phyloP scores from a whole-genome alignment of 1,140 invertebrate species.

The Drosophila lacertosa region DNA sequence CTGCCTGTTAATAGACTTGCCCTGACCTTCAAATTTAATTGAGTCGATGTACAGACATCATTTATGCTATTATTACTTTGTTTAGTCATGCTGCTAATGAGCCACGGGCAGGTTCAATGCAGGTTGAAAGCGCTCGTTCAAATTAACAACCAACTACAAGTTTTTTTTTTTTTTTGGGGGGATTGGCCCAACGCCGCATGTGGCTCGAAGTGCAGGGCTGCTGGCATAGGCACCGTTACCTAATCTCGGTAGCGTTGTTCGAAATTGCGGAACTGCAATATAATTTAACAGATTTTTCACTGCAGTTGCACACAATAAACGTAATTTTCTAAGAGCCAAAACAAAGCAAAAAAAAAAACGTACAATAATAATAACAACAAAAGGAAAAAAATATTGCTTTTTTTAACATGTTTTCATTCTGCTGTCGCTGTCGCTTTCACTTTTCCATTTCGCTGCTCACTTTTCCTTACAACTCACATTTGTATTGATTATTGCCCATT shows the following conservation, averaged over 20 bases:
- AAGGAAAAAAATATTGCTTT: constrained; percentile 25
- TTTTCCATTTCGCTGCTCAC: constrained; percentile 63
- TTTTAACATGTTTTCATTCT: constrained; percentile 49
- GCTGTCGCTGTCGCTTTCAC: constrained; percentile 60
- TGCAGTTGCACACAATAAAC: constrained; percentile 58
- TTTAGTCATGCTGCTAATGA: constrained; percentile 71
- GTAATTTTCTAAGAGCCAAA: constrained; percentile 58
- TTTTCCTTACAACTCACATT: constrained; percentile 70
- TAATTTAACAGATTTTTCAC: constrained; percentile 61
- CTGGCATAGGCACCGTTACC: constrained; percentile 56
- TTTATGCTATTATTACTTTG: constrained; percentile 60
- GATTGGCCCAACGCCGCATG: constrained; percentile 41
- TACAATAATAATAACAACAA: constrained; percentile 13
- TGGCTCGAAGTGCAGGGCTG: constrained; percentile 21
- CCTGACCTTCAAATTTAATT: constrained; percentile 77
- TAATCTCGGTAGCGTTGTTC: constrained; percentile 45
- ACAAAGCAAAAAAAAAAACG: constrained; percentile 2
- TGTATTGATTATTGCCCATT: constrained; percentile 74
- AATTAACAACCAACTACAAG: constrained; percentile 8
- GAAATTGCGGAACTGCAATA: constrained; percentile 66
- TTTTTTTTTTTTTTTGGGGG: constrained; percentile 41
- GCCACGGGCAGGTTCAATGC: constrained; percentile 62
- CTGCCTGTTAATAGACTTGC: constrained; percentile 49
- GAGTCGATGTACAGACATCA: constrained; percentile 56
- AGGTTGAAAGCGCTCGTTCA: constrained; percentile 37